phyloP scores from a whole-genome alignment of 2,113 vertebrate species.

The Pelmatolapia mariae region DNA sequence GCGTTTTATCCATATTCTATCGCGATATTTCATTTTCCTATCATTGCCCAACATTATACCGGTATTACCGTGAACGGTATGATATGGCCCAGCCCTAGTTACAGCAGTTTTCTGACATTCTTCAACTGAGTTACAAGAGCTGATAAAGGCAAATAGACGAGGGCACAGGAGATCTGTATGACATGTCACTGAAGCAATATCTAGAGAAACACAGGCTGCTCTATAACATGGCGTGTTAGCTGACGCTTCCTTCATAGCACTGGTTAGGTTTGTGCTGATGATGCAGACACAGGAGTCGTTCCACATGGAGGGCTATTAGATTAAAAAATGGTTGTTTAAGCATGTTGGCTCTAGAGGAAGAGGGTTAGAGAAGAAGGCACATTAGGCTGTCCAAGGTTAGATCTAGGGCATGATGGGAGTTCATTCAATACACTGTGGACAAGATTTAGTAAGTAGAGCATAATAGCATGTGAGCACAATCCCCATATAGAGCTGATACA shows the following conservation, averaged over 20 bases:
- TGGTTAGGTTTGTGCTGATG: background rate
- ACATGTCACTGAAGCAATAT: background rate
- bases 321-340: constrained; percentile 5
- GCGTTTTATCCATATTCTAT: background rate
- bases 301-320: background rate
- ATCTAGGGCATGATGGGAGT: background rate
- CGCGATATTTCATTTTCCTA: background rate
- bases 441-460: background rate
- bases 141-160: background rate
- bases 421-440: background rate
- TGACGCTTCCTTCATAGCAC: background rate
- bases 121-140: background rate
- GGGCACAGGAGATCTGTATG: background rate
- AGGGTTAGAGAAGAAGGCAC: background rate
- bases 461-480: background rate
- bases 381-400: background rate
- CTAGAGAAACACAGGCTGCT: background rate
- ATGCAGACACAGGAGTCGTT: background rate
- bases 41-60: background rate
- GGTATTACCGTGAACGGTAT: background rate
- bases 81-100: background rate
- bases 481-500: background rate
- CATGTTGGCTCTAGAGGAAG: background rate
- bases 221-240: background rate
- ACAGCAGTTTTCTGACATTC: background rate